Base-by-base conservation (phyloP, 2,113 vertebrate species). In the Scolopax mira region DNA sequence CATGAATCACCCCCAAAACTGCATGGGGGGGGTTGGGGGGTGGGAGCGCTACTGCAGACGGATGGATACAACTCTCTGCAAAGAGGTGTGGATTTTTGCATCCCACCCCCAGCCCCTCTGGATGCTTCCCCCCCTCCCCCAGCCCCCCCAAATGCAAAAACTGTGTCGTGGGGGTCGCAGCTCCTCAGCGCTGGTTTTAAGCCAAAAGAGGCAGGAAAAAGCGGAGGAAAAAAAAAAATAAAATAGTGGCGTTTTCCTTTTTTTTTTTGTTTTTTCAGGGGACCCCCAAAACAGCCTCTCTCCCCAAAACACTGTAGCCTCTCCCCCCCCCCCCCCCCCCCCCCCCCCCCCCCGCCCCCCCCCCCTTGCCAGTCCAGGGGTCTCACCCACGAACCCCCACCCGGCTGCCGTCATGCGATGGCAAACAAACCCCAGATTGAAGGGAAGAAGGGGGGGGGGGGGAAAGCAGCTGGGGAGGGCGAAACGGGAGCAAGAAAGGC, bases 401-500 rank as follows among this genome's bases (percentile, higher is more conserved):
- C 21, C 0, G 2, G 67, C 35, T 25, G 14, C 41, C 5, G 10
- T 62, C 77, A 84, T 13, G 28, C 2, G 0, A 1, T 0, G 2
- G 60, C 1, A 1, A 95, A 91, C 94, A 95, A 95, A 84, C 80
- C 87, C 42, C 84, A 66, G 83, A 92, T 78, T 94, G 94, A 96
- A 22, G 37, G 2, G 54, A 19, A 12, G 18, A 18, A 41, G 11
- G 44, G 10, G 67, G 49, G 48, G 64, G 66, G 74, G 15, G 81
- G 61, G 74, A 91, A 95, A 93, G 1, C 94, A 94, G 84, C 90
- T 91, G 92, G 85, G 78, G 61, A 31, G 78, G 31, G 49, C 0
- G 25, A 77, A 41, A 55, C 31, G 0, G 73, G 73, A 55, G 84
- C 84, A 78, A 95, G 91, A 96, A 96, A 95, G 93, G 92, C 90